Percentiles rank a stretch among this genome's conserved stretches.
These are phyloP conservation scores for Trichogramma dendrolimi DNA, from an alignment of 2,888 invertebrate genomes.

Conservation along the genomic window DNA sequence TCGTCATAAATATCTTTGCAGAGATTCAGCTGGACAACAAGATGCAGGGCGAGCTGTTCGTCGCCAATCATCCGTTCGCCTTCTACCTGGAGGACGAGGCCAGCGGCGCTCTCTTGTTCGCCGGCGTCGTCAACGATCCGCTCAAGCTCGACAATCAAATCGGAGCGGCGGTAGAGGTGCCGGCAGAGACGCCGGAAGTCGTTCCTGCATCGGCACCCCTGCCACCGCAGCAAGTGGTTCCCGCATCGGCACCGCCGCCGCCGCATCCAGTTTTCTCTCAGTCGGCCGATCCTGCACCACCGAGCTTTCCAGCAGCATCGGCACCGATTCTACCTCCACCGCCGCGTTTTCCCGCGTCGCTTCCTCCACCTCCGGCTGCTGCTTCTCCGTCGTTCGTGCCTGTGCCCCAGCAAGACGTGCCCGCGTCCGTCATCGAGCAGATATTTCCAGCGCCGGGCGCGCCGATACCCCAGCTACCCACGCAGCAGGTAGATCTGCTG, in stretches of 20 bases:
- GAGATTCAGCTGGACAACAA: conserved; percentile 69
- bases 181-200: not conserved
- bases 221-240: conserved; percentile 11
- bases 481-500: too few relatives aligned
- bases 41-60: conserved; percentile 63
- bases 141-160: conserved; percentile 36
- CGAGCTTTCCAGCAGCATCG: too few relatives aligned
- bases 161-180: conserved; percentile 36
- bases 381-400: too few relatives aligned
- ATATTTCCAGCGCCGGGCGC: too few relatives aligned
- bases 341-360: too few relatives aligned
- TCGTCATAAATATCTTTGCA: conserved; percentile 41
- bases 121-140: conserved; percentile 70
- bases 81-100: conserved; percentile 76
- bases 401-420: too few relatives aligned
- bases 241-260: not conserved
- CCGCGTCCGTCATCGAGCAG: too few relatives aligned
- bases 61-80: conserved; percentile 71
- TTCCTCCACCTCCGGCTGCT: too few relatives aligned
- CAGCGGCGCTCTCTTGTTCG: conserved; percentile 69
- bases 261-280: too few relatives aligned
- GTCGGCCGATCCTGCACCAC: too few relatives aligned
- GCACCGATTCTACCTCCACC: too few relatives aligned
- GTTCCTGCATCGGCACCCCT: not conserved
- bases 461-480: too few relatives aligned